Conservation (phyloP, 2,113 vertebrate genomes). For the Copsychus sechellarum region DNA sequence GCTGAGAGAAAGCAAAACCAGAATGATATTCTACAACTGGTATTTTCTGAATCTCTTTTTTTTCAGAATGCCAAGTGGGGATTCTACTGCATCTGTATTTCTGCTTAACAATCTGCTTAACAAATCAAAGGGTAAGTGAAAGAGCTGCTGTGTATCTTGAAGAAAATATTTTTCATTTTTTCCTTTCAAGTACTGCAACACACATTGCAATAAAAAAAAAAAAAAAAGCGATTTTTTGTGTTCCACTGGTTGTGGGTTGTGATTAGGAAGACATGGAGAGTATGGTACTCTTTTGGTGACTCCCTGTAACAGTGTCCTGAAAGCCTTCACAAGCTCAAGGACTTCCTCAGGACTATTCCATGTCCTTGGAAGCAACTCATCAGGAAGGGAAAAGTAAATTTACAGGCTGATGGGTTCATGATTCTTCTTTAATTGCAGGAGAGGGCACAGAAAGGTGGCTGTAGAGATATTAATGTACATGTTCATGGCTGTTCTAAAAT, state of each 20-base stretch:
- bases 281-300: neutral
- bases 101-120: neutral
- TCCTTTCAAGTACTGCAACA: neutral
- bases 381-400: neutral
- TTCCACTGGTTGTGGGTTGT: accelerated
- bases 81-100: neutral
- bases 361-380: neutral
- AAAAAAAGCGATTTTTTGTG: neutral
- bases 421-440: neutral
- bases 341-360: neutral
- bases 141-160: neutral
- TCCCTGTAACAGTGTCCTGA: neutral
- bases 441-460: neutral
- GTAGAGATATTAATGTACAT: neutral
- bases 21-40: neutral
- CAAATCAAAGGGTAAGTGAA: neutral
- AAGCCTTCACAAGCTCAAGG: neutral
- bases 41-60: neutral
- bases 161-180: neutral
- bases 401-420: neutral
- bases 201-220: neutral
- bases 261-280: neutral
- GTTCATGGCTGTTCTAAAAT: neutral
- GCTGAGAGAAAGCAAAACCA: neutral
- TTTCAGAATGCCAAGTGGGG: neutral